Percentiles rank a stretch among this genome's conserved stretches.
Evolutionary conservation across 2,888 invertebrate species (phyloP).

Genomic region (Apamea sordens): DNA sequence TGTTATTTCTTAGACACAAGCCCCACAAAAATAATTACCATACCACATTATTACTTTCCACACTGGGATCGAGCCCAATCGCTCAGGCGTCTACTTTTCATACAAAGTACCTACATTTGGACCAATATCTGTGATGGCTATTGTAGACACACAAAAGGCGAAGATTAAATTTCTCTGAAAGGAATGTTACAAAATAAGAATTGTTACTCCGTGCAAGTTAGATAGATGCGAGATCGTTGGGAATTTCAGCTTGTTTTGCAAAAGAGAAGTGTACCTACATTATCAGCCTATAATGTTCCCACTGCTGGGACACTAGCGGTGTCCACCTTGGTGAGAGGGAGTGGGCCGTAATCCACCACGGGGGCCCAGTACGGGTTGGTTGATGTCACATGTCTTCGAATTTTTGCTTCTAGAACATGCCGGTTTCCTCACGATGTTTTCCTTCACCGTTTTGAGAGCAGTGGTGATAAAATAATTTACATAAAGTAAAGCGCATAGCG

Average conservation of each 20-base stretch:
- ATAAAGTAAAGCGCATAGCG: too few species aligned
- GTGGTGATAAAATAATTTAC: too few species aligned
- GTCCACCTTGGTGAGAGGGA: too few species aligned
- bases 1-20: too few species aligned
- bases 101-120: conserved; percentile 44
- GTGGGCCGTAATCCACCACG: too few species aligned
- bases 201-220: conserved; percentile 15
- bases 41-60: conserved; percentile 12
- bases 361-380: too few species aligned
- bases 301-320: too few species aligned
- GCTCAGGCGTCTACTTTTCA: conserved; percentile 45
- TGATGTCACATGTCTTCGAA: too few species aligned
- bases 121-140: conserved; percentile 59
- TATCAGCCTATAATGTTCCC: too few species aligned
- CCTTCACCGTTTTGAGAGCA: too few species aligned
- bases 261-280: neutral
- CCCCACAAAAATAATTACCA: neutral
- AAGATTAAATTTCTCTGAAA: conserved; percentile 66
- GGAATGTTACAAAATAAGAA: conserved; percentile 60
- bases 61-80: conserved; percentile 26
- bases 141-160: conserved; percentile 61
- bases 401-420: too few species aligned
- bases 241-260: neutral
- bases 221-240: neutral
- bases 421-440: too few species aligned